A percentile compares a stretch with the other conserved stretches of the same genome.
phyloP scores from a whole-genome alignment of 2,888 invertebrate species.

The Cremastinae sp. region DNA sequence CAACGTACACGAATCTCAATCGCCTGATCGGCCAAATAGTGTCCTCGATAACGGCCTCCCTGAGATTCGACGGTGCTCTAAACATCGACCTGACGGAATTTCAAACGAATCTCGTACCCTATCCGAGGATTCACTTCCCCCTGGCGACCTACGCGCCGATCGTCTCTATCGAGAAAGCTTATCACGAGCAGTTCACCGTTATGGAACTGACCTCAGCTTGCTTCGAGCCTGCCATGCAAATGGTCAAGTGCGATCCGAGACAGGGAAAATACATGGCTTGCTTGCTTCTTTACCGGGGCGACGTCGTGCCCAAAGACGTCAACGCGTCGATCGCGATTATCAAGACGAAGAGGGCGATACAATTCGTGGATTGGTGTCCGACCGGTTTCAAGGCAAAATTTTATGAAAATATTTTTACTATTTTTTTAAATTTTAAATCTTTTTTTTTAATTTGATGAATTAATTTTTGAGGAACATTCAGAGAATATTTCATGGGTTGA shows the following conservation, averaged over 20 bases:
- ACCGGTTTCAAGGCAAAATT: slow-evolving; percentile 82
- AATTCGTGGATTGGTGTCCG: slow-evolving; percentile 84
- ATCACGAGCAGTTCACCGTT: slow-evolving; percentile 81
- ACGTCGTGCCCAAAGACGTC: slow-evolving; percentile 85
- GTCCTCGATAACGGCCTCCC: slow-evolving; percentile 83
- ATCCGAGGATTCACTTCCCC: slow-evolving; percentile 85
- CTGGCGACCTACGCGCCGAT: slow-evolving; percentile 82
- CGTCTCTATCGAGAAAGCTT: slow-evolving; percentile 80
- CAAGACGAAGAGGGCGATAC: slow-evolving; percentile 83
- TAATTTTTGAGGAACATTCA: no score
- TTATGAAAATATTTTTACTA: background rate
- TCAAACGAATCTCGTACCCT: slow-evolving; percentile 84
- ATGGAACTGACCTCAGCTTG: slow-evolving; percentile 84
- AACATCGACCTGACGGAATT: slow-evolving; percentile 85
- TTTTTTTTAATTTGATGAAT: slow-evolving; percentile 1
- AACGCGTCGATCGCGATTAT: slow-evolving; percentile 83
- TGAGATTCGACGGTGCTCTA: slow-evolving; percentile 84
- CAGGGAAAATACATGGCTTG: slow-evolving; percentile 82
- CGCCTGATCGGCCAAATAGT: slow-evolving; percentile 84
- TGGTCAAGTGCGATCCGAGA: slow-evolving; percentile 75
- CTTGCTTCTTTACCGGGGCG: slow-evolving; percentile 83
- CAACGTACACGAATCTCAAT: slow-evolving; percentile 87
- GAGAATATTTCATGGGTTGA: no score
- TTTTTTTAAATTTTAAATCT: background rate
- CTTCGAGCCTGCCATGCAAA: slow-evolving; percentile 75